These are phyloP conservation scores for Scaptodrosophila lebanonensis DNA, from an alignment of 1,140 invertebrate species.

Conservation along the genomic window DNA sequence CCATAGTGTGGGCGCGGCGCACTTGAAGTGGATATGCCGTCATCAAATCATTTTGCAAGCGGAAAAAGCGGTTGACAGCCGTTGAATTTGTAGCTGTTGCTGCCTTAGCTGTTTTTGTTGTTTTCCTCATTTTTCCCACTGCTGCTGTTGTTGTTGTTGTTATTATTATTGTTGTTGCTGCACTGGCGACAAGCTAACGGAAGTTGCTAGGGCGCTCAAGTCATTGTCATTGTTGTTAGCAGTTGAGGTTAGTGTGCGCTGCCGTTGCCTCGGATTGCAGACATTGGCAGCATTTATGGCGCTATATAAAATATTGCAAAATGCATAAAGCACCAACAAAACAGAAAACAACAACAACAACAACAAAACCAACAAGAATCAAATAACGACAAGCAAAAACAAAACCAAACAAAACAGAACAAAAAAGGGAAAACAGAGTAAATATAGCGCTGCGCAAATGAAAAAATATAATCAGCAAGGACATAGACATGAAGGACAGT, in stretches of 20 bases:
- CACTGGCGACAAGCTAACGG: no score
- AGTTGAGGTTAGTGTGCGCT: slow-evolving; percentile 6
- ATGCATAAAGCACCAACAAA: background rate
- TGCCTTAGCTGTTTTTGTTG: no score
- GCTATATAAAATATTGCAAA: slow-evolving; percentile 50
- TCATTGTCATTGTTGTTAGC: slow-evolving; percentile 20
- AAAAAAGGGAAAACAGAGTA: slow-evolving; percentile 17
- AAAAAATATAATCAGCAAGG: slow-evolving; percentile 45
- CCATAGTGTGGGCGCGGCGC: no score
- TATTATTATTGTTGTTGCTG: no score
- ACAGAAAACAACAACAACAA: slow-evolving; percentile 15
- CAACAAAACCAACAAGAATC: background rate
- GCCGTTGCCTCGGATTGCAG: background rate
- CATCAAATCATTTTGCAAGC: slow-evolving; percentile 75
- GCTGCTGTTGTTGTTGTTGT: no score
- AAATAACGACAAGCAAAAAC: slow-evolving; percentile 29
- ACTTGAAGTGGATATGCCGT: slow-evolving; percentile 58
- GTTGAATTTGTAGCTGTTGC: slow-evolving; percentile 24
- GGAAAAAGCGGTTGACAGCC: slow-evolving; percentile 56
- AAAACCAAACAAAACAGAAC: slow-evolving; percentile 43
- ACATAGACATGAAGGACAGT: slow-evolving; percentile 31
- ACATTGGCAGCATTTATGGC: slow-evolving; percentile 52
- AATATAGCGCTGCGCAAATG: background rate
- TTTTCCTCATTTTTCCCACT: no score
- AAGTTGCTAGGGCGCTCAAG: background rate